phyloP scores from a whole-genome alignment of 1,140 invertebrate species.

The Notospermus geniculatus region DNA sequence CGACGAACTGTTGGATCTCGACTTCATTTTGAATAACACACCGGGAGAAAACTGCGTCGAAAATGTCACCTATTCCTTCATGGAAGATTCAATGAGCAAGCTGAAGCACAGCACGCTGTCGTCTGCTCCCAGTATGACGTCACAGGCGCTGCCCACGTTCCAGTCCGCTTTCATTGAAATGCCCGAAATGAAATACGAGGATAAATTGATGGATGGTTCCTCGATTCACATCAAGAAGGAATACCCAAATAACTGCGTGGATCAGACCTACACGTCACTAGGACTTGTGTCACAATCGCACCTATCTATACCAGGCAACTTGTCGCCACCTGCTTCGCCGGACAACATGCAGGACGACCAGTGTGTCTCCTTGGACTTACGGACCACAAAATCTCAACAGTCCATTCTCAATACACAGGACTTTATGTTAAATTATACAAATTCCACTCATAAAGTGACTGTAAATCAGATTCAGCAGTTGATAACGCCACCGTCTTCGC shows the following conservation, averaged over 20 bases:
- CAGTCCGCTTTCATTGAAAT: constrained; percentile 51
- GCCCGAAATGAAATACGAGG: constrained; percentile 51
- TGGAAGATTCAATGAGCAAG: constrained; percentile 29
- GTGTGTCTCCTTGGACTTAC: constrained; percentile 24
- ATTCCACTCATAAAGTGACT: constrained; percentile 26
- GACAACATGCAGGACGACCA: constrained; percentile 41
- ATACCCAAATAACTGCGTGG: constrained; percentile 39
- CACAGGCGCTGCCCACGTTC: constrained; percentile 43
- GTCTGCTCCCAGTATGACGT: constrained; percentile 11
- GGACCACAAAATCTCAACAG: constrained; percentile 27
- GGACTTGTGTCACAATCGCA: constrained; percentile 33
- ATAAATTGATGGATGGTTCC: constrained; percentile 14
- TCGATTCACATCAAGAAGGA: constrained; percentile 17
- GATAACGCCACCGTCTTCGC: constrained; percentile 62
- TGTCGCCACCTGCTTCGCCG: constrained; percentile 61
- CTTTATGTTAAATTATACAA: constrained; percentile 30
- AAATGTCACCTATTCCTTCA: constrained; percentile 29
- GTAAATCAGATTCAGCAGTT: constrained; percentile 41
- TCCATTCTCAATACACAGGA: constrained; percentile 23
- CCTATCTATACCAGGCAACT: constrained; percentile 51
- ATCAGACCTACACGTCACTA: constrained; percentile 25
- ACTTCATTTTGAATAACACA: constrained; percentile 52
- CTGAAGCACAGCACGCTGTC: constrained; percentile 42
- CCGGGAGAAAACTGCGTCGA: constrained; percentile 19
- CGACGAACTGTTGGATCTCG: constrained; percentile 51